Evolutionary conservation across 2,888 invertebrate species (phyloP).

Genomic region (Nymphalis polychloros): DNA sequence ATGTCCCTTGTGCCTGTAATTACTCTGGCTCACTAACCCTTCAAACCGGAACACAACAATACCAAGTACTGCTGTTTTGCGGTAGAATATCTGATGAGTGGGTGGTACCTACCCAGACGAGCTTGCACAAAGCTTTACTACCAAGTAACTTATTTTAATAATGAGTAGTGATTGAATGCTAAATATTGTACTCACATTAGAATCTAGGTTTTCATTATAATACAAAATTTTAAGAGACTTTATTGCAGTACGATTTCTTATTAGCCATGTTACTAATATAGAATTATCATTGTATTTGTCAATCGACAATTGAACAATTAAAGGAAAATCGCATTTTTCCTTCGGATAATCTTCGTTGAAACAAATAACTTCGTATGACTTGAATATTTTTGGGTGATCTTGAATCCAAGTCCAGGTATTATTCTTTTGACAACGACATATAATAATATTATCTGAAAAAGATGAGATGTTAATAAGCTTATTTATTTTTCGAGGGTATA

Average conservation of each 20-base stretch:
- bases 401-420: conserved; percentile 96
- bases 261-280: conserved; percentile 93
- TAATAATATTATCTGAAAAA: conserved; percentile 90
- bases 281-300: conserved; percentile 93
- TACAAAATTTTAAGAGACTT: conserved; percentile 92
- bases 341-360: conserved; percentile 70
- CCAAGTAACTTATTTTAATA: neutral
- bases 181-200: conserved; percentile 35
- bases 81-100: too few species aligned
- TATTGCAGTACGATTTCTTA: conserved; percentile 91
- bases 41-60: too few species aligned
- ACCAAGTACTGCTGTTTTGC: too few species aligned
- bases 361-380: conserved; percentile 62
- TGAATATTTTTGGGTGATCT: conserved; percentile 86
- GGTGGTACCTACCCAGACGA: too few species aligned
- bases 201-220: conserved; percentile 74
- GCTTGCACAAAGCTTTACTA: too few species aligned
- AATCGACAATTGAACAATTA: conserved; percentile 90
- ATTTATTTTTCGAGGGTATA: neutral
- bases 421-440: conserved; percentile 94
- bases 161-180: neutral
- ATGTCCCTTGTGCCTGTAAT: too few species aligned
- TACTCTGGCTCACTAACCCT: too few species aligned
- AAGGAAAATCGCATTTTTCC: conserved; percentile 83
- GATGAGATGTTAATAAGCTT: conserved; percentile 22